A percentile compares a stretch with the other conserved stretches of the same genome.
These are phyloP conservation scores for Embidobia sp. DNA, from an alignment of 2,888 invertebrate genomes.

Conservation along the genomic window DNA sequence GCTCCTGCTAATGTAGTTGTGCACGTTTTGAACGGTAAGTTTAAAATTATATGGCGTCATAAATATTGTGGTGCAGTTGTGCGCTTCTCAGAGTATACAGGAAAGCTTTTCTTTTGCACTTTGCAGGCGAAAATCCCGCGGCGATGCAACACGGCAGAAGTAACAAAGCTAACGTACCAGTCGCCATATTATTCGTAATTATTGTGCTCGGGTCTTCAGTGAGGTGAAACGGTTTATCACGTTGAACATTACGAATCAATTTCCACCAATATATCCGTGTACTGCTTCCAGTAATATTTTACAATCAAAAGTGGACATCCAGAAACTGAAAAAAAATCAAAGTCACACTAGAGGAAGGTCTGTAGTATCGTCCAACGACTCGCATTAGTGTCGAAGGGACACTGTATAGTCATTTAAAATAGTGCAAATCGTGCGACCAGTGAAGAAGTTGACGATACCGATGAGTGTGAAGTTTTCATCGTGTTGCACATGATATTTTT, in stretches of 20 bases:
- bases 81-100: background rate
- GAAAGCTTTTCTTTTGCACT: slow-evolving; percentile 22
- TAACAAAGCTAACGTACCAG: slow-evolving; percentile 69
- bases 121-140: slow-evolving; percentile 77
- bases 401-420: background rate
- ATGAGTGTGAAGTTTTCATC: too few species aligned
- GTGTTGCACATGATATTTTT: too few species aligned
- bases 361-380: background rate
- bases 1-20: slow-evolving; percentile 79
- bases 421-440: too few species aligned
- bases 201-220: slow-evolving; percentile 60
- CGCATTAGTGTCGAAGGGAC: background rate
- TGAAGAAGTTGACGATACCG: too few species aligned
- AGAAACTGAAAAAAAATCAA: background rate
- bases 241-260: slow-evolving; percentile 10
- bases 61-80: slow-evolving; percentile 25
- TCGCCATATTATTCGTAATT: slow-evolving; percentile 69
- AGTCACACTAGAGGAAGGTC: slow-evolving; percentile 1
- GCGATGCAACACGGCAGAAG: slow-evolving; percentile 77
- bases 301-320: slow-evolving; percentile 37
- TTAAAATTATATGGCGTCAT: slow-evolving; percentile 25
- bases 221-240: slow-evolving; percentile 58
- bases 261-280: slow-evolving; percentile 42
- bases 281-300: slow-evolving; percentile 54
- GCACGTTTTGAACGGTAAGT: slow-evolving; percentile 78